A percentile compares a stretch with the other conserved stretches of the same genome.
Conservation (phyloP, 2,888 invertebrate genomes). For the Escarpia spicata region DNA sequence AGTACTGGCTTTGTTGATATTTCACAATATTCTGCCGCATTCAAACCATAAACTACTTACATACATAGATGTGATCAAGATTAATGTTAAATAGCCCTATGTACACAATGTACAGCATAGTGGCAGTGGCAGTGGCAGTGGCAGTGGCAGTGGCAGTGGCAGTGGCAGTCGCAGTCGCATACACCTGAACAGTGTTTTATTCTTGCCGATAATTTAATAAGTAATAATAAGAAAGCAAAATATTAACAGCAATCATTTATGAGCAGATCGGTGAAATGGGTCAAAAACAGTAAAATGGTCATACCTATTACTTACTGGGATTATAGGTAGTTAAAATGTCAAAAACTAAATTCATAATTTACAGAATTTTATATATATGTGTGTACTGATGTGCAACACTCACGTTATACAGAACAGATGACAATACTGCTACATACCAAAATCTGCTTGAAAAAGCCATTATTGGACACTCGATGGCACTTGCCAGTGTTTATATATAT, state of each 20-base stretch:
- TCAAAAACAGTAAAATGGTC: background rate
- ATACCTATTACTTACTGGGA: background rate
- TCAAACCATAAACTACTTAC: too few species aligned
- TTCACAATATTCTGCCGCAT: too few species aligned
- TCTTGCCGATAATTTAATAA: background rate
- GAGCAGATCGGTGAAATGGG: background rate
- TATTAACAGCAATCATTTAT: background rate
- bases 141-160: too few species aligned
- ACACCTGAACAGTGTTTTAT: background rate
- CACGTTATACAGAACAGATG: background rate
- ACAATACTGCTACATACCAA: too few species aligned
- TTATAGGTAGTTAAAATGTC: background rate
- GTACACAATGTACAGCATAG: too few species aligned
- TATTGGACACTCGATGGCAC: too few species aligned
- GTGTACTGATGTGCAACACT: background rate
- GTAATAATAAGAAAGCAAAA: background rate
- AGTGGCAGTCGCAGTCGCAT: background rate
- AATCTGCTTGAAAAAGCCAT: too few species aligned
- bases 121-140: too few species aligned
- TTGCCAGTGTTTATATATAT: too few species aligned
- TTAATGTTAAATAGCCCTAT: too few species aligned
- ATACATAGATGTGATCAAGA: too few species aligned
- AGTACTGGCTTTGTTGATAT: too few species aligned
- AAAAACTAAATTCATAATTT: background rate
- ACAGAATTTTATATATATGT: background rate